Percentiles rank a stretch among this genome's conserved stretches.
phyloP scores from a whole-genome alignment of 2,113 vertebrate species.

The Vireo altiloquus region DNA sequence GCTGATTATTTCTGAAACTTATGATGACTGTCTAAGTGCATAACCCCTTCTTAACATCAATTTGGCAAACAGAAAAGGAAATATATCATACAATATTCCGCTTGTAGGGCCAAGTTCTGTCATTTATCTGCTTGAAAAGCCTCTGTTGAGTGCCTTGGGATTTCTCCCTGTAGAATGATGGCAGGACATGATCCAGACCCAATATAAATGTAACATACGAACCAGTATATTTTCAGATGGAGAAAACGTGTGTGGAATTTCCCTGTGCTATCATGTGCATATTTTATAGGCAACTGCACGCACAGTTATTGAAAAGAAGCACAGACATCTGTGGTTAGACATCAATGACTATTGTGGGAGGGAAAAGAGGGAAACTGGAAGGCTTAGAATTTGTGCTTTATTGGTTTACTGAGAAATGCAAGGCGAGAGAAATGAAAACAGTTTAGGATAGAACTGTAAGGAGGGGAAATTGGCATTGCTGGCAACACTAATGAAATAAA shows the following conservation, averaged over 20 bases:
- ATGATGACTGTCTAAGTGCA: constrained; percentile 43
- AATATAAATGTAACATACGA: constrained; percentile 44
- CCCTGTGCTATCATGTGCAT: constrained; percentile 12
- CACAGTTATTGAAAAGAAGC: constrained; percentile 53
- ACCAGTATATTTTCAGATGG: constrained; percentile 52
- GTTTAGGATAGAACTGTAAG: constrained; percentile 1
- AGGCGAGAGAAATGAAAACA: constrained; percentile 42
- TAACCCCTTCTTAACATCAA: constrained; percentile 46
- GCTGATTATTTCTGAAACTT: constrained; percentile 56
- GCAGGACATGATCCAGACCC: constrained; percentile 48
- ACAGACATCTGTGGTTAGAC: constrained; percentile 58
- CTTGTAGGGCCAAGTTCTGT: constrained; percentile 48
- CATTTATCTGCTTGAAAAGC: constrained; percentile 50
- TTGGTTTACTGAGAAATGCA: constrained; percentile 49
- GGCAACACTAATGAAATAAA: constrained; percentile 48
- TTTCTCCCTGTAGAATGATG: constrained; percentile 46
- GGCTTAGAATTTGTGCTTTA: constrained; percentile 44
- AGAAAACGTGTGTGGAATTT: constrained; percentile 58
- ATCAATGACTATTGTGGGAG: constrained; percentile 42
- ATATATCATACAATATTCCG: constrained; percentile 45
- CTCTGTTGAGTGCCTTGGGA: constrained; percentile 52
- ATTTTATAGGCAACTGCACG: constrained; percentile 42
- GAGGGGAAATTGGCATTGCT: constrained; percentile 41
- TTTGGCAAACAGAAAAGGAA: constrained; percentile 43
- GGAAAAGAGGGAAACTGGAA: constrained; percentile 30